These are phyloP conservation scores for Scaptomyza parva DNA, from an alignment of 2,888 invertebrate genomes.

Conservation along the genomic window DNA sequence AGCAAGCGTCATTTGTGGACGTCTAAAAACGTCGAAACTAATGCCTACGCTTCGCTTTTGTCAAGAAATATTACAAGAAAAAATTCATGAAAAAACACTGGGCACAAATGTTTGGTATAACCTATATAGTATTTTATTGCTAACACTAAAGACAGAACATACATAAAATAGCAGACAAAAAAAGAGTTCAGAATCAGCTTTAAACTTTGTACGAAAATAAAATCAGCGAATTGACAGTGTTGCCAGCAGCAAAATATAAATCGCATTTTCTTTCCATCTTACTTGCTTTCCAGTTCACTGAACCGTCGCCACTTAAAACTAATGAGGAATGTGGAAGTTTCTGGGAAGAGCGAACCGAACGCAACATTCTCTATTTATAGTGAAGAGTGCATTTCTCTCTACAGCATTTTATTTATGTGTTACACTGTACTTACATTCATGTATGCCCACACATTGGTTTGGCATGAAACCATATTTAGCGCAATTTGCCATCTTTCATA, in stretches of 20 bases:
- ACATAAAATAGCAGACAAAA: conserved; percentile 25
- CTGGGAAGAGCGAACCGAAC: conserved; percentile 54
- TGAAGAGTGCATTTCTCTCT: conserved; percentile 48
- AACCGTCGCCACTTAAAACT: conserved; percentile 31
- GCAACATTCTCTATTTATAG: conserved; percentile 53
- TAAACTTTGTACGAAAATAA: conserved; percentile 64
- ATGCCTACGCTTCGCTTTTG: conserved; percentile 52
- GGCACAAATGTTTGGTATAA: conserved; percentile 20
- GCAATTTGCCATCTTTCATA: not conserved
- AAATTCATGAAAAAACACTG: conserved; percentile 36
- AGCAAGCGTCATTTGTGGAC: conserved; percentile 68
- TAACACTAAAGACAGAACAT: conserved; percentile 29
- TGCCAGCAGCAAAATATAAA: conserved; percentile 41
- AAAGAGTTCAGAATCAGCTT: conserved; percentile 24
- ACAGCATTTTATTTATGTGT: conserved; percentile 28
- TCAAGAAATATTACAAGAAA: conserved; percentile 46
- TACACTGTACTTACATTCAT: conserved; percentile 51
- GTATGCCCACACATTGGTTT: conserved; percentile 1
- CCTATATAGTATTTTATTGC: conserved; percentile 64
- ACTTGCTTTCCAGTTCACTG: conserved; percentile 49
- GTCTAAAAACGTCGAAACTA: conserved; percentile 61
- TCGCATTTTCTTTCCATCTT: conserved; percentile 33
- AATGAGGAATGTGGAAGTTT: conserved; percentile 23
- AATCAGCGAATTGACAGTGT: conserved; percentile 63
- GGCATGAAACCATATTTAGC: conserved; percentile 45